Base-by-base conservation (phyloP, 2,888 invertebrate genomes). In the Caenorhabditis afra region DNA sequence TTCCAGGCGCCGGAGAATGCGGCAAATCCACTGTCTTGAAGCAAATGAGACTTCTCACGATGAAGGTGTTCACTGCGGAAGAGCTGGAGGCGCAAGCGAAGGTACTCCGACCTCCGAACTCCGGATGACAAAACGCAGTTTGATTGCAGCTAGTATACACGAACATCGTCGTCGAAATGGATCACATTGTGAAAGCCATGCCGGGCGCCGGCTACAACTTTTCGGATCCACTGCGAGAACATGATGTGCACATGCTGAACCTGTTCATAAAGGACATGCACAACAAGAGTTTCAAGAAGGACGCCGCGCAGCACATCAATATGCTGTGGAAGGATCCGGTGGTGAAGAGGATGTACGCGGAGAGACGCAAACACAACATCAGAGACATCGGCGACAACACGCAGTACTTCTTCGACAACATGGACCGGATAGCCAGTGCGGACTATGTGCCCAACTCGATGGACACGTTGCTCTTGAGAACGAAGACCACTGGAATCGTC, bases 21-120 rank as follows among this genome's bases (percentile, higher is more conserved):
- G 88, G 88, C 53, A 89, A 89, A 68, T 85, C 85, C 47, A 89
- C 89, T 23, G 83, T 89, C 3, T 77, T 89, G 50, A 89, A 89
- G 62, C 89, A 89, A 41, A 89, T 89, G 89, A 67, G 88, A 68
- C 85, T 88, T 22, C 78, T 89, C 3, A 89, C 89, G 62, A 81
- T 81, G 52, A 86, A 88, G 58, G 81, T 78, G 5, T 89, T 85
- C 78, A 80, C 85, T 1, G 79, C 79, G 14, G 86, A 81, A 1
- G 85, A 85, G 22, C 37, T 83, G 39, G 64, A 70, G 0, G 66
- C 74, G 23, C 84, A 82, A 61, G 78, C 71, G 18, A 79, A 80
- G 70, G 79, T 79, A 47, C n/a, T n/a, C n/a, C n/a, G n/a, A n/a
- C 18, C 14, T 29, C 35, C 45, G 35, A 35, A 37, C 18, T n/a